A percentile compares a stretch with the other conserved stretches of the same genome.
Evolutionary conservation across 2,888 invertebrate species (phyloP).

Genomic region (Tetropium fuscum): DNA sequence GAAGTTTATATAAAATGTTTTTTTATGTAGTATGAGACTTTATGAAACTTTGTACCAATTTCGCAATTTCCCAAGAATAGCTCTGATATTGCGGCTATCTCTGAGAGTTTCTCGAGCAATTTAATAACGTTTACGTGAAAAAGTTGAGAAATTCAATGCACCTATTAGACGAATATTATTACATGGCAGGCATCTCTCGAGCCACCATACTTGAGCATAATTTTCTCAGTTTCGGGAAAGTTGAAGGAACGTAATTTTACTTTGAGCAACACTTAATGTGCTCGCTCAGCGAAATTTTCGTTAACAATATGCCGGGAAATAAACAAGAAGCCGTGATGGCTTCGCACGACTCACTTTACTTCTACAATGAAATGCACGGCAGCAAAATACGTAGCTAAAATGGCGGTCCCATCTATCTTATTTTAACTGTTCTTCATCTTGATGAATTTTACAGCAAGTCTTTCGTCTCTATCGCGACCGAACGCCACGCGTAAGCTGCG

Average conservation of each 20-base stretch:
- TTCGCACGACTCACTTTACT: conserved; percentile 40
- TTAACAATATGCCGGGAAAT: conserved; percentile 34
- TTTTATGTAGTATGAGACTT: too few relatives aligned
- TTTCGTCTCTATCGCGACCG: conserved; percentile 26
- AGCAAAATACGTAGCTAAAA: conserved; percentile 62
- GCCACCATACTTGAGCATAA: conserved; percentile 55
- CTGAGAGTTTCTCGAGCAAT: background rate
- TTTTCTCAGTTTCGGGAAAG: conserved; percentile 64
- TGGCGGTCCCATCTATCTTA: conserved; percentile 64
- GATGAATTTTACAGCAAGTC: conserved; percentile 53
- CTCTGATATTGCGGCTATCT: too few relatives aligned
- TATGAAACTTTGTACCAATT: too few relatives aligned
- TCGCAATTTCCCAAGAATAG: too few relatives aligned
- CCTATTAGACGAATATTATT: conserved; percentile 39
- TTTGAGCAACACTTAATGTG: conserved; percentile 60
- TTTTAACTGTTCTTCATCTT: conserved; percentile 62
- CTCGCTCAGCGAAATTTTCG: conserved; percentile 49
- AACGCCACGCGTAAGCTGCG: background rate
- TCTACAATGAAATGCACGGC: conserved; percentile 63
- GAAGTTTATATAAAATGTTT: too few relatives aligned
- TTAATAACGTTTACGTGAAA: conserved; percentile 31
- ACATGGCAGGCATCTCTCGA: conserved; percentile 41
- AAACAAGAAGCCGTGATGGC: conserved; percentile 34
- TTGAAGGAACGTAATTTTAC: conserved; percentile 64
- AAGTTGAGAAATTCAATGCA: conserved; percentile 40